Percentiles rank a stretch among this genome's conserved stretches.
phyloP scores from a whole-genome alignment of 2,888 invertebrate genomes.

The Bugulina stolonifera region DNA sequence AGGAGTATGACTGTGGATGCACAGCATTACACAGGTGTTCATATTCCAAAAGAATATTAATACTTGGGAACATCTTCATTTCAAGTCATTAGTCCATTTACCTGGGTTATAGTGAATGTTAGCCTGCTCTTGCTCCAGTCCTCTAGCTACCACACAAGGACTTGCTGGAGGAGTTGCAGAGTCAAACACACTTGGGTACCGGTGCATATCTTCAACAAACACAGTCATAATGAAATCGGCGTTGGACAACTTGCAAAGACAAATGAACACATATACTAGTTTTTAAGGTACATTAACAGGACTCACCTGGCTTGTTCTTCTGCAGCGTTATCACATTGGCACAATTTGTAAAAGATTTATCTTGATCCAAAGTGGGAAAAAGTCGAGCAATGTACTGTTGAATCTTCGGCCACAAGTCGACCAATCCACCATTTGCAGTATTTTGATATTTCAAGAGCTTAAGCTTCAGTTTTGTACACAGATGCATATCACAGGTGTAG shows the following conservation, averaged over 20 bases:
- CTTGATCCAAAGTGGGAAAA: neutral
- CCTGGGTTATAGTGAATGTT: neutral
- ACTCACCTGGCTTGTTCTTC: too few relatives aligned
- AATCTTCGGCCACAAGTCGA: conserved; percentile 16
- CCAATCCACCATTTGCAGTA: neutral
- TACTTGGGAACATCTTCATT: too few relatives aligned
- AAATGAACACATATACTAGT: too few relatives aligned
- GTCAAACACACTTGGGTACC: neutral
- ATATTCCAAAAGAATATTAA: too few relatives aligned
- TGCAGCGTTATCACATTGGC: neutral
- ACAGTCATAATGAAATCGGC: neutral
- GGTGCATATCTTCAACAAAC: neutral
- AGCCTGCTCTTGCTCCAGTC: neutral
- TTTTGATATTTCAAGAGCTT: neutral
- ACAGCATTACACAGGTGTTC: too few relatives aligned
- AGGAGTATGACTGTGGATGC: too few relatives aligned
- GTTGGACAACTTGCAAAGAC: too few relatives aligned
- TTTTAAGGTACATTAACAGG: too few relatives aligned
- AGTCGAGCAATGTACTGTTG: conserved; percentile 14
- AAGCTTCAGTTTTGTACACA: conserved; percentile 8
- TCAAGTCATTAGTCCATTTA: too few relatives aligned
- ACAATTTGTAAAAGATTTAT: neutral
- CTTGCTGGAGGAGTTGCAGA: neutral
- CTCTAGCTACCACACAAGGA: neutral
- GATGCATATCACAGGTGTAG: conserved; percentile 15